Evolutionary conservation across 2,888 invertebrate species (phyloP), one percentile per base, ranked within the genome.

Genomic region (Agriopis leucophaearia): DNA sequence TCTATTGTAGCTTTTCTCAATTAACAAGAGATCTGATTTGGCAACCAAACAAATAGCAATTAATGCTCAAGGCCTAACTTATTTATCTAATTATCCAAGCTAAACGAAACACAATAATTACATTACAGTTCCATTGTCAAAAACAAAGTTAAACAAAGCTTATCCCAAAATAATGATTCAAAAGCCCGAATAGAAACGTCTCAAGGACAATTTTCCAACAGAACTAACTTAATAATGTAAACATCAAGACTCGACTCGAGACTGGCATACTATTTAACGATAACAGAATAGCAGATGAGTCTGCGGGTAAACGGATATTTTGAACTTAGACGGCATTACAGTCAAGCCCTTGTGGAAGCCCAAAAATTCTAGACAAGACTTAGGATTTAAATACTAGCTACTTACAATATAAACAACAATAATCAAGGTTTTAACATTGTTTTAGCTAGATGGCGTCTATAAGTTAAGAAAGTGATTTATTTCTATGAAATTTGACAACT

Each of bases 151-250:
- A 51, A 57, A n/a, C 57, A 8, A 50, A 27, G 59, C 44, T 64
- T 57, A 64, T 42, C 57, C 64, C 13, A 13, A 64, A 57, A 48
- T 51, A 57, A 44, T 57, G 36, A 36, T 40, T 40, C 42, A 15
- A 10, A 48, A 52, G 38, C 47, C 27, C 35, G 40, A 15, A 64
- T 56, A 50, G 12, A 50, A 36, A 18, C 54, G 52, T 60, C 60
- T 60, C 59, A 60, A 60, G 65, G 60, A 55, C 55, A 55, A 48
- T 59, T 59, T 54, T 59, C 59, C 55, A 60, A 40, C 42, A 55
- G 48, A 65, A 42, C 27, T 59, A 58, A 51, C 47, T 65, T 10
- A 59, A 55, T 59, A 60, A 60, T 54, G 47, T 59, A 65, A 60
- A 60, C 55, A 55, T 59, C 48, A 60, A 16, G 57, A 27, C 59